These are phyloP conservation scores for Dolichallabes microphthalmus DNA, from an alignment of 2,113 vertebrate genomes.

Conservation along the genomic window DNA sequence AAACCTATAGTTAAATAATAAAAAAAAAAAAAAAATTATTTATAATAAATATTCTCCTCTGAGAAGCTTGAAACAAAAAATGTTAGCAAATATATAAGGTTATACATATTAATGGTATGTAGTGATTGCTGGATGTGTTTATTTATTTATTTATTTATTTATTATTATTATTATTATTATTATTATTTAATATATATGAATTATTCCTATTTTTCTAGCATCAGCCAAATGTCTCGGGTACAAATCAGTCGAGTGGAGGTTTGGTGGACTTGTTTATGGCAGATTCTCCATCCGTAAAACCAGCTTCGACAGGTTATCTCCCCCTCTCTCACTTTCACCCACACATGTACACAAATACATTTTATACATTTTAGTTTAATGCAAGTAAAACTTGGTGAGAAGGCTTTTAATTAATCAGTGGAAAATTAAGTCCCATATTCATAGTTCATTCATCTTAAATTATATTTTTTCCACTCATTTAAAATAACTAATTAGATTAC, in stretches of 20 bases:
- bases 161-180: too few species aligned
- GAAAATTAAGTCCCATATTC: background rate
- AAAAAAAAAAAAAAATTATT: too few species aligned
- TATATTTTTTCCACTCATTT: background rate
- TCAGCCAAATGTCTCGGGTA: constrained; percentile 68
- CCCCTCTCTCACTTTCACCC: too few species aligned
- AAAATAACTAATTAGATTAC: background rate
- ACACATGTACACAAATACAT: background rate
- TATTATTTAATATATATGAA: background rate
- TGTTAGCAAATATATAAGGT: background rate
- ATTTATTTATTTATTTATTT: too few species aligned
- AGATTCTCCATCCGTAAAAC: constrained; percentile 68
- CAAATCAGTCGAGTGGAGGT: constrained; percentile 72
- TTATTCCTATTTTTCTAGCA: constrained; percentile 17
- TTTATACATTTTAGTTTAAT: background rate
- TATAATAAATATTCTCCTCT: too few species aligned
- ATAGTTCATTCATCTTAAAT: background rate
- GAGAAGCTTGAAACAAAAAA: background rate
- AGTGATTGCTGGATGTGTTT: constrained; percentile 25
- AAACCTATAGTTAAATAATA: background rate
- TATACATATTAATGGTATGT: constrained; percentile 25
- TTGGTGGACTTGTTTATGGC: constrained; percentile 87
- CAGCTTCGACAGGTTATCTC: constrained; percentile 73
- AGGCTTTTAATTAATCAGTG: background rate
- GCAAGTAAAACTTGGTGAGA: background rate